A percentile compares a stretch with the other conserved stretches of the same genome.
Conservation (phyloP, 2,113 vertebrate species). For the Mustelus asterias region DNA sequence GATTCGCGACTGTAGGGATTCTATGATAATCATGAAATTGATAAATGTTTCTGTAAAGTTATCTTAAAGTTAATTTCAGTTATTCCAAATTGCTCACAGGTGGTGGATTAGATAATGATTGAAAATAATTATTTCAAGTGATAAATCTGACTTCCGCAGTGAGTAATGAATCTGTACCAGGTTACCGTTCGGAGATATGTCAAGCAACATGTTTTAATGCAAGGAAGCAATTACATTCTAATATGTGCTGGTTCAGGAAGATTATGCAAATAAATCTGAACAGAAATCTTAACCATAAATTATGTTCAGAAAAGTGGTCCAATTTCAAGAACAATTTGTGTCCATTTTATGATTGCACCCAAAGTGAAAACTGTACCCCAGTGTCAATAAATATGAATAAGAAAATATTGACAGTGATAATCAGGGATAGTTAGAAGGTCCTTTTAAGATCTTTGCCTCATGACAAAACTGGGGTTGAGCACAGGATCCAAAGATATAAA, state of each 20-base stretch:
- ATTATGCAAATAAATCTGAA: background rate
- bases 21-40: no score
- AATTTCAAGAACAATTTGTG: background rate
- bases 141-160: background rate
- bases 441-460: background rate
- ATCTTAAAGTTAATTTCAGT: background rate
- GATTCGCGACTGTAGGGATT: no score
- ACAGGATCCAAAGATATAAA: background rate
- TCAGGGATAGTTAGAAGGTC: background rate
- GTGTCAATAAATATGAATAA: background rate
- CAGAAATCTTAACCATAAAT: background rate
- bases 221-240: background rate
- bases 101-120: background rate
- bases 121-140: background rate
- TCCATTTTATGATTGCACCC: background rate
- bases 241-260: background rate
- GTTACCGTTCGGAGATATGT: background rate
- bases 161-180: background rate
- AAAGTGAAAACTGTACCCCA: background rate
- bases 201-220: background rate
- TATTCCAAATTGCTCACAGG: background rate
- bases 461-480: background rate
- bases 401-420: background rate
- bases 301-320: background rate
- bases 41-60: background rate